Evolutionary conservation across 1,140 invertebrate genomes (phyloP).

Genomic region (Bombus sylvicola): DNA sequence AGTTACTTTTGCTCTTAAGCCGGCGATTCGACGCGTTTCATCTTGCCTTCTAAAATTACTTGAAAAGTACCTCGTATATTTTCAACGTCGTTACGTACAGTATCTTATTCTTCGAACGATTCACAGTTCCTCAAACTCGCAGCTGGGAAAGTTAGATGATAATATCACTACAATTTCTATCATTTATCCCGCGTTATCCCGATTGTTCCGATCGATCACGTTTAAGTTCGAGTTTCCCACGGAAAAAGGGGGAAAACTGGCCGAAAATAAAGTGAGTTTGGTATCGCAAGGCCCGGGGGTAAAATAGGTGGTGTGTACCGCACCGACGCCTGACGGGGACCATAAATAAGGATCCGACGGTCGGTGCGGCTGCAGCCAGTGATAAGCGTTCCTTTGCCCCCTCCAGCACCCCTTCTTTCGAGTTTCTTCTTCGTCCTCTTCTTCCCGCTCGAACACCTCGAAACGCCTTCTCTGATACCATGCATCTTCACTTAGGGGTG

Average conservation of each 20-base stretch:
- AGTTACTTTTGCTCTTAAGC: background rate
- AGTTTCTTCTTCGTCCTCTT: conserved; percentile 62
- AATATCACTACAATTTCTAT: background rate
- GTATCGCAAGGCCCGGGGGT: conserved; percentile 63
- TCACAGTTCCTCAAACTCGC: too few relatives aligned
- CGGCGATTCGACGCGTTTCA: background rate
- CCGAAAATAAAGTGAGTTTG: conserved; percentile 74
- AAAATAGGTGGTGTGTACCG: conserved; percentile 75
- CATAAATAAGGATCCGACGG: conserved; percentile 83
- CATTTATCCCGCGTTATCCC: background rate
- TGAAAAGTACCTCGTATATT: background rate
- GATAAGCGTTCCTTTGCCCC: conserved; percentile 79
- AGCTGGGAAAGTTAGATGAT: background rate
- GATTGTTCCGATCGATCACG: background rate
- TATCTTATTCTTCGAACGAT: too few relatives aligned
- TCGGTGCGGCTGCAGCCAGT: conserved; percentile 78
- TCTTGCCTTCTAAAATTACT: background rate
- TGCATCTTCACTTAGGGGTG: background rate
- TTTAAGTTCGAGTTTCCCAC: conserved; percentile 63
- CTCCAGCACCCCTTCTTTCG: conserved; percentile 50
- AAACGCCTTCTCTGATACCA: conserved; percentile 17
- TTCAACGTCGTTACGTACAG: background rate
- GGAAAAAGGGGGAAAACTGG: conserved; percentile 24
- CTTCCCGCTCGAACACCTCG: conserved; percentile 53
- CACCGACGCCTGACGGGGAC: conserved; percentile 74